These are phyloP conservation scores for Athalia cordata DNA, from an alignment of 2,888 invertebrate genomes.

Conservation along the genomic window DNA sequence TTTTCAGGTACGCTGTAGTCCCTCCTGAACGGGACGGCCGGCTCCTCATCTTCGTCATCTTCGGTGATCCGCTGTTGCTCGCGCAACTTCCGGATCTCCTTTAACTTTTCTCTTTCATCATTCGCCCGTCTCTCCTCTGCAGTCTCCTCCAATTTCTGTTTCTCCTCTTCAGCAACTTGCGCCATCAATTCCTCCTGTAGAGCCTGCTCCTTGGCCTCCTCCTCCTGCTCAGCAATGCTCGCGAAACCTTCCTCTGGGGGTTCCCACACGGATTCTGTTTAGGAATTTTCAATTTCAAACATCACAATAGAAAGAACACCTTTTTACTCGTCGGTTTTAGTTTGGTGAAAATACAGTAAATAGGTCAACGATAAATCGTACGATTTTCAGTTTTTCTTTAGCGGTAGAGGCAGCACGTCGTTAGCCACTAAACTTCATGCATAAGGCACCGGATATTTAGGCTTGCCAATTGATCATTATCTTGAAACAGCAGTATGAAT, in stretches of 20 bases:
- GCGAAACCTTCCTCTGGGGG: constrained; percentile 84
- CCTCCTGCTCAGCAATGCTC: constrained; percentile 80
- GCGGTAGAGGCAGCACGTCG: neutral
- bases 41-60: constrained; percentile 63
- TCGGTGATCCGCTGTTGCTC: constrained; percentile 66
- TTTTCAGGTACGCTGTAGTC: constrained; percentile 79
- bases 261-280: constrained; percentile 85
- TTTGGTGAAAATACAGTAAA: neutral
- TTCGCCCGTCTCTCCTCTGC: constrained; percentile 69
- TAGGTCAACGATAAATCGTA: neutral
- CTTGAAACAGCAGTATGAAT: neutral
- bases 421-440: neutral
- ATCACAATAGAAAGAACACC: neutral
- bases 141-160: constrained; percentile 71
- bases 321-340: too few species aligned
- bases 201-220: constrained; percentile 74
- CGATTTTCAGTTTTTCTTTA: neutral
- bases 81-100: constrained; percentile 73
- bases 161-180: constrained; percentile 74
- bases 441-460: neutral
- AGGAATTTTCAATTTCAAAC: constrained; percentile 45
- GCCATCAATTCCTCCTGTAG: constrained; percentile 73
- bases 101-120: constrained; percentile 64
- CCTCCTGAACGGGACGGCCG: constrained; percentile 69
- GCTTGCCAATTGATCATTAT: neutral